Percentiles rank a stretch among this genome's conserved stretches.
Evolutionary conservation across 2,888 invertebrate genomes (phyloP).

Genomic region (Keiferia lycopersicella): DNA sequence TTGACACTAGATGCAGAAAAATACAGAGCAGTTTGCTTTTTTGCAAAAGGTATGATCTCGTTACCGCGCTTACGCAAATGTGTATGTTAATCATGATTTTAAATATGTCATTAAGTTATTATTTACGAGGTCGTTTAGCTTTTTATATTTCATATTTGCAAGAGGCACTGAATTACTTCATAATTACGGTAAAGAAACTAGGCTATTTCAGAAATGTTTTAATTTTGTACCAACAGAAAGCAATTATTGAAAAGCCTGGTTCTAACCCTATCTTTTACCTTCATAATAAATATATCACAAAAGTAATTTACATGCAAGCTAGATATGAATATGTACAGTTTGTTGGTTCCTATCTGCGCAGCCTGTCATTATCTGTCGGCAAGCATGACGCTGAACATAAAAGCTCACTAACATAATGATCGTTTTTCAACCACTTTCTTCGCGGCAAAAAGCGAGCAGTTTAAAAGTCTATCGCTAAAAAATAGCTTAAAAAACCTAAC

Average conservation of each 20-base stretch:
- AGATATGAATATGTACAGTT: constrained; percentile 42
- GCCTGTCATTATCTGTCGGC: constrained; percentile 39
- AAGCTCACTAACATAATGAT: constrained; percentile 57
- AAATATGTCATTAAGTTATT: neutral
- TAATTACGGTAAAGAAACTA: neutral
- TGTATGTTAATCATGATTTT: constrained; percentile 6
- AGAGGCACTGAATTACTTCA: neutral
- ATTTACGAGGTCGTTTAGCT: neutral
- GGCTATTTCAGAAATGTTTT: neutral
- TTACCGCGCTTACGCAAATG: constrained; percentile 6
- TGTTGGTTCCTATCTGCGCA: constrained; percentile 35
- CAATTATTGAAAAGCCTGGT: neutral
- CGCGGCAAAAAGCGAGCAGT: constrained; percentile 48
- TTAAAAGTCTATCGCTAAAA: constrained; percentile 44
- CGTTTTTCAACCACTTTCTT: constrained; percentile 70
- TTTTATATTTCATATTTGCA: neutral
- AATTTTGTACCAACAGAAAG: neutral
- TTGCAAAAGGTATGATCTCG: constrained; percentile 4
- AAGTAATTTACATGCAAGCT: constrained; percentile 45
- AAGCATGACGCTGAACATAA: constrained; percentile 47
- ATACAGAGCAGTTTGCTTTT: neutral
- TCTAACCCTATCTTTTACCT: neutral
- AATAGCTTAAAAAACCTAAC: constrained; percentile 63
- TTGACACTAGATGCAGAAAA: constrained; percentile 3
- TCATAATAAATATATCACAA: constrained; percentile 32